Evolutionary conservation across 1,140 invertebrate species (phyloP), one percentile per base, ranked within the genome.

Genomic region (Tetragonula clypearis): DNA sequence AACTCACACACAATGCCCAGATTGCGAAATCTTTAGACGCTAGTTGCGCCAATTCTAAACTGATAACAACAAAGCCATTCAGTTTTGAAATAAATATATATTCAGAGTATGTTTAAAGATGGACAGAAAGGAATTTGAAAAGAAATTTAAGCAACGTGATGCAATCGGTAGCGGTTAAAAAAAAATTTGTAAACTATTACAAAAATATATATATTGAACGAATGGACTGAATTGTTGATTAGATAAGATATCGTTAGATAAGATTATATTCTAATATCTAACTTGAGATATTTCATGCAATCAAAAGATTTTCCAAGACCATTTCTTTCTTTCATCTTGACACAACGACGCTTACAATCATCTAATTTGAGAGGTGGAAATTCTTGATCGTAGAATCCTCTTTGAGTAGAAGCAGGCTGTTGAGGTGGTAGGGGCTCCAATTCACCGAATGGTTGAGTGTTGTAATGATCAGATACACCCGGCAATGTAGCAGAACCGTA

Each of bases 371-470:
- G 96, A 53, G 97, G 96, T 53, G 97, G 97, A 94, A 99, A 99
- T 95, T 99, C 98, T 95, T 99, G 98, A 94, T 98, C 98, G 90
- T 99, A 99, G 93, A 98, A 99, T 8, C 98, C 98, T 93, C 98
- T 95, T 91, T 98, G 97, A n/a, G 97, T 98, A 6, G 97, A 97
- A 26, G 96, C 94, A 66, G 96, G 95, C 79, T 96, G 96, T 92
- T 96, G 96, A 85, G 97, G 96, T 17, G 97, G 96, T 55, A 97
- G 91, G 1, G 97, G 97, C 90, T 97, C 96, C 23, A 97, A 95
- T 90, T 97, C 97, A 8, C 98, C 97, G 92, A 98, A 98, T 23
- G 98, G 98, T 93, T 97, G 96, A 2, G 97, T 97, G 88, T 97
- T 97, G 91, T 98, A 98, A 94, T 97, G 97, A 95, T 98, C 97